Base-by-base conservation (phyloP, 2,797 vertebrate species). In the Gallinago stenura region DNA sequence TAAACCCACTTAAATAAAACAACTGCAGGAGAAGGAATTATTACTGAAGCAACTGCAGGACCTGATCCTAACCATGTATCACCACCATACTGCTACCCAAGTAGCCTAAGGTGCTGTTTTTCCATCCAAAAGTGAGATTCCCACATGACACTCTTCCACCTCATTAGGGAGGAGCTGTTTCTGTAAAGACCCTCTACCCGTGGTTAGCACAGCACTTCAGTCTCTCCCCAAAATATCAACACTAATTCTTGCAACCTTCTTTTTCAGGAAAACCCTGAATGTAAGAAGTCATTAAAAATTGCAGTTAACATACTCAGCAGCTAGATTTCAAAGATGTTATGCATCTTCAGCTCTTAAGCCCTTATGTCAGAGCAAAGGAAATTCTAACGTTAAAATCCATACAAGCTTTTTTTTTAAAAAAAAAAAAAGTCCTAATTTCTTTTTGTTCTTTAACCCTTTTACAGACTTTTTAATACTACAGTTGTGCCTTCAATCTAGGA, bases 61-160 rank as follows among this genome's bases (percentile, higher is more conserved):
- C 25, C 37, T 22, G 31, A 79, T 54, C 13, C 53, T 46, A 48
- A 7, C 19, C 6, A 15, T 0, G 11, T 14, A 12, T 2, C 3
- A 4, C 33, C 9, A 60, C 41, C 24, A 5, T 20, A 22, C 50
- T 51, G 57, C 37, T 70, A 14, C 0, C 24, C 35, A 37, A 54
- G 50, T 11, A 65, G 58, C 28, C 22, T 6, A 25, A 25, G 12
- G 51, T 24, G 25, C 17, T 1, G 0, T 5, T 62, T 66, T 62
- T 12, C 31, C 28, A 45, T 7, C 17, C 78, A 28, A 8, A 70
- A 62, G 35, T 2, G 26, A 60, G 53, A 46, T 53, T 60, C 39
- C 26, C 56, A 66, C 0, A 0, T 4, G 15, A 45, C 70, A 65
- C 20, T 8, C 30, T 70, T 50, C 35, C 30, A 73, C 18, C 12